phyloP scores from a whole-genome alignment of 1,140 invertebrate species.

The Drosophila mojavensis region DNA sequence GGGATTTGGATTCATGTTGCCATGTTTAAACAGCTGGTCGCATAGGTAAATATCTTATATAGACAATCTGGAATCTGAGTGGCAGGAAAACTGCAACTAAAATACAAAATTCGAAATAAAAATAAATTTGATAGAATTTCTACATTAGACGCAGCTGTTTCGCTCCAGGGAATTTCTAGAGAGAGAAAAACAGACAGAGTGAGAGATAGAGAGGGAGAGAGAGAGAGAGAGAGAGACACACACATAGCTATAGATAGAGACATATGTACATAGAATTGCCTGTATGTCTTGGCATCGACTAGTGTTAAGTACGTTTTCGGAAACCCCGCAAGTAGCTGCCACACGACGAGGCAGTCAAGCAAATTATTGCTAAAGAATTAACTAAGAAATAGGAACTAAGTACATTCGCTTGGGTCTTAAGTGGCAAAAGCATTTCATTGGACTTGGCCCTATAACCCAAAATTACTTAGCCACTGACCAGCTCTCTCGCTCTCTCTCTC shows the following conservation, averaged over 20 bases:
- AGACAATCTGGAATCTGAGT: background rate
- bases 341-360: constrained; percentile 32
- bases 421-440: constrained; percentile 45
- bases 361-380: constrained; percentile 53
- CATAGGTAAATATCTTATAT: background rate
- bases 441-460: constrained; percentile 56
- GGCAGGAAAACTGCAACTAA: background rate
- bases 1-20: no score
- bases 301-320: constrained; percentile 9
- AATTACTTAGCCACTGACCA: constrained; percentile 23
- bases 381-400: constrained; percentile 31
- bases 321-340: constrained; percentile 45
- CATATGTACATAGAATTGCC: background rate
- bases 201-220: no score
- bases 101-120: no score
- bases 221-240: no score
- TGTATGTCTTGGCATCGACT: background rate
- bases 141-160: no score
- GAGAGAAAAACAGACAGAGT: no score
- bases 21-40: no score
- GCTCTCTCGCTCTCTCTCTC: background rate
- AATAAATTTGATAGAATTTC: no score
- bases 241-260: no score
- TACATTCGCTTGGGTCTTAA: constrained; percentile 43
- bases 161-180: no score